Percentiles rank a stretch among this genome's conserved stretches.
These are phyloP conservation scores for Muricea muricata DNA, from an alignment of 92 coral and sea anemone species.

Conservation along the genomic window DNA sequence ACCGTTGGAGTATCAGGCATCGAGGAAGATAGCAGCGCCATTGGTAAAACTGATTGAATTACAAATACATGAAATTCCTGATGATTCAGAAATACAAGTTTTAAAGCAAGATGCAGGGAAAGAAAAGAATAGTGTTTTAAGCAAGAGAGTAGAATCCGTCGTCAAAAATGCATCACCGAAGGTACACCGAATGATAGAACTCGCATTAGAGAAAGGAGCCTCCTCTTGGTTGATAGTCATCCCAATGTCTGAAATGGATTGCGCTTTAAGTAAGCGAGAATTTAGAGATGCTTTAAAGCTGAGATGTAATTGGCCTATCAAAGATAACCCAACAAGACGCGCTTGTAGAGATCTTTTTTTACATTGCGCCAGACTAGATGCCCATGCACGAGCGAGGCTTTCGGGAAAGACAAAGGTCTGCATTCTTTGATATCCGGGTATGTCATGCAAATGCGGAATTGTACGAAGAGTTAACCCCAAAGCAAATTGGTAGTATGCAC, in stretches of 20 bases:
- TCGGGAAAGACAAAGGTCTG: conserved; percentile 48
- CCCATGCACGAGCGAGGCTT: conserved; percentile 59
- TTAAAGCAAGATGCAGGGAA: not conserved
- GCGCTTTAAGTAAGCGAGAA: too few relatives aligned
- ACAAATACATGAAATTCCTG: too few relatives aligned
- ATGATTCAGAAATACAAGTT: not conserved
- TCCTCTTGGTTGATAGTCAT: too few relatives aligned
- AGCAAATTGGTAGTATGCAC: not conserved
- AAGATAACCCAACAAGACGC: conserved; percentile 47
- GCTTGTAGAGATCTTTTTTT: conserved; percentile 45
- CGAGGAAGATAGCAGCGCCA: too few relatives aligned
- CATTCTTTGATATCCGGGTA: conserved; percentile 56
- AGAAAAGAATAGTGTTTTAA: not conserved
- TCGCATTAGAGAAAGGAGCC: conserved; percentile 46
- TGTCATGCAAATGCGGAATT: conserved; percentile 51
- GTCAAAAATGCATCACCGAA: not conserved
- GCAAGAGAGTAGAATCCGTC: too few relatives aligned
- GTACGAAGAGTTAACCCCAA: not conserved
- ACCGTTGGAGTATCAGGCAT: conserved; percentile 50
- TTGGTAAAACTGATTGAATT: too few relatives aligned
- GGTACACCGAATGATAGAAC: conserved; percentile 2
- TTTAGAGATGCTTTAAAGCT: too few relatives aligned
- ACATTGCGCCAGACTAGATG: conserved; percentile 44
- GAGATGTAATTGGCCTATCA: too few relatives aligned
- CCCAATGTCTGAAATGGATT: conserved; percentile 64